A percentile compares a stretch with the other conserved stretches of the same genome.
Evolutionary conservation across 2,113 vertebrate species (phyloP).

Genomic region (Mus spicilegus): DNA sequence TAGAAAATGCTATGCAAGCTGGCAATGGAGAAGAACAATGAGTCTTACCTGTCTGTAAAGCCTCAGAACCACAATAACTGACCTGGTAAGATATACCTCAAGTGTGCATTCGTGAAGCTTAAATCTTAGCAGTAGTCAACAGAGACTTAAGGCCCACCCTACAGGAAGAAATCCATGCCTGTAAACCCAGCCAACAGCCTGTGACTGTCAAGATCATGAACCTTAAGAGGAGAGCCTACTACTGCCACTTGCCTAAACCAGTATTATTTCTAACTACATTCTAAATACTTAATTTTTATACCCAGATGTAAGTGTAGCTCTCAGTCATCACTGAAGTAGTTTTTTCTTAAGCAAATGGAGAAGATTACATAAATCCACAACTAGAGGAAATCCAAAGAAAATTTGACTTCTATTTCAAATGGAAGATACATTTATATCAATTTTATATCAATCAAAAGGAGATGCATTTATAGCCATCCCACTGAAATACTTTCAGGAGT

Average conservation of each 20-base stretch:
- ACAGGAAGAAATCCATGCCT: neutral
- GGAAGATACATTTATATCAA: neutral
- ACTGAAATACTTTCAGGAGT: neutral
- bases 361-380: neutral
- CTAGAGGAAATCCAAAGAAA: neutral
- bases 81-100: neutral
- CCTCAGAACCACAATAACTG: neutral
- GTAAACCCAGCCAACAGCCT: neutral
- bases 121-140: neutral
- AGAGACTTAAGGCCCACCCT: neutral
- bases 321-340: neutral
- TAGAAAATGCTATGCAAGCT: neutral
- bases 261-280: neutral
- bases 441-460: neutral
- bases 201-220: neutral
- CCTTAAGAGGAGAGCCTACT: neutral
- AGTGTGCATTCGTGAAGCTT: neutral
- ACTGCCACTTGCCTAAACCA: neutral
- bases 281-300: neutral
- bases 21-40: neutral
- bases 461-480: neutral
- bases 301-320: neutral
- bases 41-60: too few species aligned
- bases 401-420: constrained; percentile 42
- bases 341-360: neutral